Evolutionary conservation across 2,797 vertebrate species (phyloP), one percentile per base, ranked within the genome.

Genomic region (Danio albolineatus): DNA sequence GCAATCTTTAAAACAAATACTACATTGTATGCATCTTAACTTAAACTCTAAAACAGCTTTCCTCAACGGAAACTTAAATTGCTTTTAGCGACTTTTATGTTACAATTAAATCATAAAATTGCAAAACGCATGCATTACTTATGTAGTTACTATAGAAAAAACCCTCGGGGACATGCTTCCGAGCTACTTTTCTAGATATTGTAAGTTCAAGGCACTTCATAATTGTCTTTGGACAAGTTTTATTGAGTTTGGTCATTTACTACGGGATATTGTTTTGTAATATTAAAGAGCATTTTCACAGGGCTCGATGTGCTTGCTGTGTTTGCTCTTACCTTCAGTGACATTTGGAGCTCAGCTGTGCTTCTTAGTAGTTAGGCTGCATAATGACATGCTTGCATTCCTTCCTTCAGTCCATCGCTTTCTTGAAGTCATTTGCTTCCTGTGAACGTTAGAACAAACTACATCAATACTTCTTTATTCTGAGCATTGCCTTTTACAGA

Each of bases 351-450:
- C 65, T 67, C 10, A 77, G 61, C 39, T 44, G 19, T 9, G 74
- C 74, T 76, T 65, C 1, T 14, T n/a, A 77, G 59, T 73, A 36
- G 73, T 41, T 76, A 70, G 73, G 57, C 80, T 78, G 51, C 67
- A 72, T 59, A 82, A 77, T 16, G 28, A 76, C 51, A 46, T 73
- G 74, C 80, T 73, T 82, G 74, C 80, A 59, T 57, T 48, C 28
- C 51, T 77, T 56, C 75, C 53, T 76, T 28, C 43, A 78, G 60
- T 57, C 59, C 74, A 82, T 73, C 36, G 80, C 80, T 76, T 81
- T 71, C 17, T 57, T 66, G 39, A 76, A 62, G 73, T 81, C 65
- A 54, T 70, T 60, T 70, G 56, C 19, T 39, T 76, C 39, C n/a
- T 46, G 74, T 67, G 62, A 21, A 44, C 54, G 49, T 44, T 57